These are phyloP conservation scores for Epistrophella euchroma DNA, from an alignment of 2,888 invertebrate species.

Conservation along the genomic window DNA sequence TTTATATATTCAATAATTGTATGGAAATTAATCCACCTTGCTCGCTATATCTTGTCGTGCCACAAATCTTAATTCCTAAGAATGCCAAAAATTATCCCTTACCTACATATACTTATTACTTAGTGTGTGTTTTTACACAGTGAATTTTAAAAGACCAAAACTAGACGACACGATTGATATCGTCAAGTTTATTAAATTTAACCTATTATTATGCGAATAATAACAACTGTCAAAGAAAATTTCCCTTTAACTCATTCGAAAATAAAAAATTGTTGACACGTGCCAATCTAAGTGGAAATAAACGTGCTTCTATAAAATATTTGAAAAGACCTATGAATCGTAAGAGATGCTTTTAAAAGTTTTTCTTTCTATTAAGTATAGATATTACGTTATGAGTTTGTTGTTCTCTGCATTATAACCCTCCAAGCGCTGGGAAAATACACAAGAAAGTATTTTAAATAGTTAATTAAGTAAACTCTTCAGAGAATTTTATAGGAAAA, in stretches of 20 bases:
- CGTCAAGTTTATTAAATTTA: background rate
- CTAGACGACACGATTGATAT: background rate
- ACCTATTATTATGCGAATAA: constrained; percentile 1
- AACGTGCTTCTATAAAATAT: background rate
- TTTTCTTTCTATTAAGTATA: background rate
- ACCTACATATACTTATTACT: too few species aligned
- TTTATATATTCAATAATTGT: too few species aligned
- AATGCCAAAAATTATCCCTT: too few species aligned
- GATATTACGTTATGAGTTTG: background rate
- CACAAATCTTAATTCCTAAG: too few species aligned
- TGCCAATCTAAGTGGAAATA: constrained; percentile 6
- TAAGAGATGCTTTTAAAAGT: constrained; percentile 17
- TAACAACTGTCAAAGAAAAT: background rate
- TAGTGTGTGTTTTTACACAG: too few species aligned
- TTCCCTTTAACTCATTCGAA: too few species aligned
- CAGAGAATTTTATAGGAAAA: background rate
- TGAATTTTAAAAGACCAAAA: background rate
- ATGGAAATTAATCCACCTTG: too few species aligned
- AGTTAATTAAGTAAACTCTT: constrained; percentile 12
- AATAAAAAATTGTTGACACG: background rate
- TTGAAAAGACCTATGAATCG: background rate
- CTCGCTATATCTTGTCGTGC: too few species aligned
- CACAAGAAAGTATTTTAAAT: constrained; percentile 7
- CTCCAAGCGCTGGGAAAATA: background rate
- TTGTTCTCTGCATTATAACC: background rate